phyloP scores from a whole-genome alignment of 2,113 vertebrate genomes.

The Mormoops blainvillei region DNA sequence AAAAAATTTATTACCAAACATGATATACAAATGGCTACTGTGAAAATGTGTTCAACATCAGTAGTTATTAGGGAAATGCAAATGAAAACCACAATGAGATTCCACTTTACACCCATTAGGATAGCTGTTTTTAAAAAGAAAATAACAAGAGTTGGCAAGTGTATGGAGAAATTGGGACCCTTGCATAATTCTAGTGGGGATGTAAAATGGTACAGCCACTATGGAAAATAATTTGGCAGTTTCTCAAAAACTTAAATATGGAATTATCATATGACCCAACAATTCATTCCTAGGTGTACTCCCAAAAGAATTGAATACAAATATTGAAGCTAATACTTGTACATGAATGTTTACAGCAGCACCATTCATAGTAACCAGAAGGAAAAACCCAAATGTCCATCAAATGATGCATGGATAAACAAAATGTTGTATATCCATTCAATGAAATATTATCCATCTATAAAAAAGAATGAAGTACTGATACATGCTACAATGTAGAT shows the following conservation, averaged over 20 bases:
- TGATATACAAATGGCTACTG: not conserved
- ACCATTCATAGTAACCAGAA: not conserved
- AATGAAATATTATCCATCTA: not conserved
- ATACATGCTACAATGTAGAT: not conserved
- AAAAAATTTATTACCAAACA: not conserved
- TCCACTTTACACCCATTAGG: not conserved
- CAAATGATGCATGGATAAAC: not conserved
- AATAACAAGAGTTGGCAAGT: not conserved
- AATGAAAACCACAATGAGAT: not conserved
- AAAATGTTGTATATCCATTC: not conserved
- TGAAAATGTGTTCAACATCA: slow-evolving; percentile 10
- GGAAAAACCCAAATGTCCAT: not conserved
- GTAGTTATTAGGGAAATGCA: not conserved
- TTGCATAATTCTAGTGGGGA: not conserved
- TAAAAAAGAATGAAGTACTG: not conserved
- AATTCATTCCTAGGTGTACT: not conserved
- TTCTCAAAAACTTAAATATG: slow-evolving; percentile 5
- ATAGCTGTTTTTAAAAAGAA: not conserved
- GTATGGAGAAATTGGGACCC: not conserved
- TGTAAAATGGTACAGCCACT: not conserved
- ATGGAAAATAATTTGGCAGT: not conserved
- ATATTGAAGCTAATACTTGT: not conserved
- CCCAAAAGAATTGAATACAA: not conserved
- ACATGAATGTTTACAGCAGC: not conserved
- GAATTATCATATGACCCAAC: not conserved